These are phyloP conservation scores for Amblyopsis rosae DNA, from an alignment of 2,113 vertebrate species.

Conservation along the genomic window DNA sequence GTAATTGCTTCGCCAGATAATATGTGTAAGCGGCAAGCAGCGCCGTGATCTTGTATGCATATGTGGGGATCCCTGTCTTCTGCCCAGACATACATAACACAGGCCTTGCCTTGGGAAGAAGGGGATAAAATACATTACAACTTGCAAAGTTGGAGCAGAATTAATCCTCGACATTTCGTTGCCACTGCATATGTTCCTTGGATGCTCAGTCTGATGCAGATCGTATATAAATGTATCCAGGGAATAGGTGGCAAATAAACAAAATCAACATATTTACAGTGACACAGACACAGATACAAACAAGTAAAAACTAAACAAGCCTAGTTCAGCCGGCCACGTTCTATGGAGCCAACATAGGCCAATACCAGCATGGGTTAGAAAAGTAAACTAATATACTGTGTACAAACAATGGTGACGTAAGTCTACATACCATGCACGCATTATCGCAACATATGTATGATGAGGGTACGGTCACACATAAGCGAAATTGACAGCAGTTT, in stretches of 20 bases:
- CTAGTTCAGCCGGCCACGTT: too few species aligned
- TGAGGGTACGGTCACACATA: too few species aligned
- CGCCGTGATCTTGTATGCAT: conserved; percentile 46
- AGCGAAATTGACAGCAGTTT: too few species aligned
- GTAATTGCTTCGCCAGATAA: conserved; percentile 61
- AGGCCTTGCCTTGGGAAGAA: conserved; percentile 31
- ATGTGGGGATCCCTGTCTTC: conserved; percentile 34
- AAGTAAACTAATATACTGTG: too few species aligned
- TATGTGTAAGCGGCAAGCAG: conserved; percentile 25
- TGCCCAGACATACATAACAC: conserved; percentile 55
- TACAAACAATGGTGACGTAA: too few species aligned
- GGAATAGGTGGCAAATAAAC: conserved; percentile 1
- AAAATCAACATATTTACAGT: too few species aligned
- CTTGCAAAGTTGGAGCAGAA: conserved; percentile 39
- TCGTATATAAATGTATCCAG: conserved; percentile 42
- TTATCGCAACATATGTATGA: too few species aligned
- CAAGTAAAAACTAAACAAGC: too few species aligned
- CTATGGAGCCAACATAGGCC: too few species aligned
- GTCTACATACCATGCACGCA: too few species aligned
- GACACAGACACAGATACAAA: too few species aligned
- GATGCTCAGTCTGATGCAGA: conserved; percentile 2
- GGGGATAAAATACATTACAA: conserved; percentile 44
- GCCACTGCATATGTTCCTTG: conserved; percentile 25
- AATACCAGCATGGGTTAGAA: too few species aligned
- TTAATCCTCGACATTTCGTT: conserved; percentile 63